Conservation (phyloP, 1,140 invertebrate species). For the Parasteatoda tepidariorum region DNA sequence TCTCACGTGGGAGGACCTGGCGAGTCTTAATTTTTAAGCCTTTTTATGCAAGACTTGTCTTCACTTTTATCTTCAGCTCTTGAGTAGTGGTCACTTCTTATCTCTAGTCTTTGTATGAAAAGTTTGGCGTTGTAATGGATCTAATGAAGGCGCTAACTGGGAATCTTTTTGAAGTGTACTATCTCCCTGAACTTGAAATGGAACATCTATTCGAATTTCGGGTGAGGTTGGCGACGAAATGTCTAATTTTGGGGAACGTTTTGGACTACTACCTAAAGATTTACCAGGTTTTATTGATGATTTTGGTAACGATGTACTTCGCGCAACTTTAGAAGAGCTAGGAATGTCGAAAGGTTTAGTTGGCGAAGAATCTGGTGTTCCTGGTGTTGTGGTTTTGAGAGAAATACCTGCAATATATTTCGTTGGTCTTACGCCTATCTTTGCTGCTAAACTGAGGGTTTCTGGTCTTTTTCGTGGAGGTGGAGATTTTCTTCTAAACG, state of each 20-base stretch:
- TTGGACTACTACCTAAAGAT: neutral
- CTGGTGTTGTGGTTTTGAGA: neutral
- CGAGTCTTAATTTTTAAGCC: no score
- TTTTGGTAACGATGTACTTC: conserved; percentile 9
- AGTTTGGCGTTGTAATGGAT: neutral
- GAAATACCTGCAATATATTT: conserved; percentile 46
- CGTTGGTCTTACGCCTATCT: conserved; percentile 3
- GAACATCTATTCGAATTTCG: neutral
- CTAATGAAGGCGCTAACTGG: neutral
- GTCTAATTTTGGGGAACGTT: neutral
- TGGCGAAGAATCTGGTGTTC: neutral
- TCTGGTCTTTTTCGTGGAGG: conserved; percentile 32
- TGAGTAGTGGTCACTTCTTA: no score
- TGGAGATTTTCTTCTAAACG: conserved; percentile 12
- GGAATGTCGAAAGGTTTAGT: conserved; percentile 37
- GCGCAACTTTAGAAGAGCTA: neutral
- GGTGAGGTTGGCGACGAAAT: neutral
- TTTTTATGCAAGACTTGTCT: no score
- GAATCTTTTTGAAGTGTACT: neutral
- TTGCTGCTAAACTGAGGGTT: conserved; percentile 10
- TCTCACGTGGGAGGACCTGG: no score
- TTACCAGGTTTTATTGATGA: neutral
- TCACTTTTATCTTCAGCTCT: no score
- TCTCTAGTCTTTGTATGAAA: no score
- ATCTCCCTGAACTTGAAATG: neutral